These are phyloP conservation scores for Lytechinus pictus DNA, from an alignment of 35 echinoderm and acorn worm genomes.

Conservation along the genomic window DNA sequence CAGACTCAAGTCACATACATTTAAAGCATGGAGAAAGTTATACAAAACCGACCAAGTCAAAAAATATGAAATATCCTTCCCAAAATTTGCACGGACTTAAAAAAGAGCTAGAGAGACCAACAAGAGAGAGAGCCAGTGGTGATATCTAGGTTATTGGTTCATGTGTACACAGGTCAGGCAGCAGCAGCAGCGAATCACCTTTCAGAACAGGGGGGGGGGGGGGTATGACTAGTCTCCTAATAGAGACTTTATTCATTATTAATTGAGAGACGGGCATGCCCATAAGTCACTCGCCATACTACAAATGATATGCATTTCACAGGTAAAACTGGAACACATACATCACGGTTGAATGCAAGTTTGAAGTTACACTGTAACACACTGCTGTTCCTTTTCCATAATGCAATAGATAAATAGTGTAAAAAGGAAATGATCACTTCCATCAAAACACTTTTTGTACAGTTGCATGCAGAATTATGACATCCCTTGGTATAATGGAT, in stretches of 20 bases:
- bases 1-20: too few relatives aligned
- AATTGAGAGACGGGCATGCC: not conserved
- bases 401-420: not conserved
- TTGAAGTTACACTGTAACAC: too few relatives aligned
- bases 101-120: slow-evolving; percentile 11
- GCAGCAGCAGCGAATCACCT: slow-evolving; percentile 8
- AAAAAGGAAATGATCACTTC: not conserved
- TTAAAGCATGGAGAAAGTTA: too few relatives aligned
- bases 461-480: too few relatives aligned
- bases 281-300: not conserved
- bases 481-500: too few relatives aligned
- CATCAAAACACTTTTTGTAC: not conserved
- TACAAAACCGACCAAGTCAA: too few relatives aligned
- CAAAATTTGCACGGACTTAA: not conserved
- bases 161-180: slow-evolving; percentile 43
- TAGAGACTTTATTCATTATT: not conserved
- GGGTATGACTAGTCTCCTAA: not conserved
- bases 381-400: not conserved
- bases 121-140: not conserved
- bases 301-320: not conserved
- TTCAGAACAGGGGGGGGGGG: slow-evolving; percentile 31
- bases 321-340: not conserved
- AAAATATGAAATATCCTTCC: too few relatives aligned
- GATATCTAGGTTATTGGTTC: slow-evolving; percentile 43
- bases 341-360: not conserved